Base-by-base conservation (phyloP, 2,797 vertebrate genomes). In the Paramormyrops hopkinsi region DNA sequence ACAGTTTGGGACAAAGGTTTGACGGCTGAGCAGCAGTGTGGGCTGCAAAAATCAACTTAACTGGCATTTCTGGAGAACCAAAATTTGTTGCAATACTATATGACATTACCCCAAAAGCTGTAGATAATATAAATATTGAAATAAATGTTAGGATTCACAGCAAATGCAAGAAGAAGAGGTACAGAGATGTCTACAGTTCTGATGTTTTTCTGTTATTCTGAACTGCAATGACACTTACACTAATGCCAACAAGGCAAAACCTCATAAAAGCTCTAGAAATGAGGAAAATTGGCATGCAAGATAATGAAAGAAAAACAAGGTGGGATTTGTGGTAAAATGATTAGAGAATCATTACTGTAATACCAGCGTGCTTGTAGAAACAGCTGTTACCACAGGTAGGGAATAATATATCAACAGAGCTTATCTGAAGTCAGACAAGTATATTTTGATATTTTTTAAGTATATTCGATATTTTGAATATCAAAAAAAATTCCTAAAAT, bases 41-140 rank as follows among this genome's bases (percentile, higher is more conserved):
- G 54, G 56, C n/a, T 51, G 37, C 33, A 51, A 62, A 56, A 86
- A 87, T 89, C 62, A 89, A 76, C 84, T 73, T 17, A 54, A 54
- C 17, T 53, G 88, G 65, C 82, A 86, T 89, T 89, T 51, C 41
- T 37, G 56, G 44, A 65, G 88, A 85, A 44, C 7, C 56, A 25
- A 65, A 85, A 89, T 59, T 48, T 53, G 44, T 12, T 53, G 82
- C 12, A 56, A 44, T 53, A 50, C 9, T 86, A 12, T 85, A 44
- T 56, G n/a, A 85, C 41, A 7, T 65, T 17, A 65, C 62, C 29
- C 11, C 6, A 46, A 82, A 41, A 82, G 76, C 25, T 59, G 37
- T 48, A 83, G 9, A 50, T 62, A 41, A 11, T 7, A 29, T 69
- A 25, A 17, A 76, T 37, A 86, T 22, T 37, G 14, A 44, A 46